Percentiles rank a stretch among this genome's conserved stretches.
These are phyloP conservation scores for Cataglyphis hispanica DNA, from an alignment of 1,140 invertebrate species.

Conservation along the genomic window DNA sequence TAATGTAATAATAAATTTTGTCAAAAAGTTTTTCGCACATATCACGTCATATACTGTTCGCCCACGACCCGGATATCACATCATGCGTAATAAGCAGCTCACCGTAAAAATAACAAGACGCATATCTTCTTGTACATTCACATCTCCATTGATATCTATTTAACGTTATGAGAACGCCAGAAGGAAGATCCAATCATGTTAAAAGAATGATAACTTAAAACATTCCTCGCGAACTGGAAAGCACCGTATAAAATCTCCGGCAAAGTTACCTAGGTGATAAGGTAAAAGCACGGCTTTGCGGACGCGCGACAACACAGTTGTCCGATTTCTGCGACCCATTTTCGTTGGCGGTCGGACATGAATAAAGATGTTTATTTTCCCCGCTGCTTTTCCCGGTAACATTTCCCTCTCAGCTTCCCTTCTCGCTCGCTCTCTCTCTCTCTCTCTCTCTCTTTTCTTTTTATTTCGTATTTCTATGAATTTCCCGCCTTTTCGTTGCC, in stretches of 20 bases:
- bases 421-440: conserved; percentile 36
- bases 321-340: conserved; percentile 77
- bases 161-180: conserved; percentile 59
- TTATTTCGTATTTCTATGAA: neutral
- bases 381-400: conserved; percentile 31
- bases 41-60: neutral
- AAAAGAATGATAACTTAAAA: conserved; percentile 46
- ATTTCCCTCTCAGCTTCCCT: conserved; percentile 9
- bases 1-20: conserved; percentile 42
- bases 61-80: conserved; percentile 15
- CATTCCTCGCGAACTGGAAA: conserved; percentile 32
- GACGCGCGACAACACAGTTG: conserved; percentile 61
- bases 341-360: conserved; percentile 65
- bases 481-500: conserved; percentile 58
- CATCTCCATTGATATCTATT: conserved; percentile 10
- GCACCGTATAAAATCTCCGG: conserved; percentile 41
- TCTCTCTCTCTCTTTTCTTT: conserved; percentile 19
- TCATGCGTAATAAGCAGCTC: conserved; percentile 49
- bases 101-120: conserved; percentile 17
- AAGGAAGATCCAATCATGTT: conserved; percentile 67
- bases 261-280: conserved; percentile 23
- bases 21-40: conserved; percentile 10
- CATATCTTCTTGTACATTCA: neutral
- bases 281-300: conserved; percentile 47
- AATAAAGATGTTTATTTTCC: conserved; percentile 74